Evolutionary conservation across 2,888 invertebrate species (phyloP).

Genomic region (Mythimna ferrago): DNA sequence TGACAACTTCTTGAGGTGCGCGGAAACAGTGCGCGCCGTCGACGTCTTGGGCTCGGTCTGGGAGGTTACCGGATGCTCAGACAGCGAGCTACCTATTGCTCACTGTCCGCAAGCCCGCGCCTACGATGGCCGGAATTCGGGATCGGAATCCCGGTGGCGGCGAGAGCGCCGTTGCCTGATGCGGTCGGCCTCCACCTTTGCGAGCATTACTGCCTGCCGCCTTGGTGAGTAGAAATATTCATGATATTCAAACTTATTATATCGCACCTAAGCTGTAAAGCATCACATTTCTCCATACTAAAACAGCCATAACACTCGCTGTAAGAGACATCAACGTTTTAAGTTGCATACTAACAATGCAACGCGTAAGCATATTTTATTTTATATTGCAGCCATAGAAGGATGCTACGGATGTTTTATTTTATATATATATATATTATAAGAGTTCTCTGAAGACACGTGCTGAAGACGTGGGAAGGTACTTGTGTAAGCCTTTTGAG

Average conservation of each 20-base stretch:
- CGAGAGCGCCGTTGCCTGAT: too few species aligned
- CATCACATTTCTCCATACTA: background rate
- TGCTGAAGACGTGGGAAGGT: background rate
- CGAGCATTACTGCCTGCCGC: too few species aligned
- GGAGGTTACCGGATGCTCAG: too few species aligned
- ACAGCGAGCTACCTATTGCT: too few species aligned
- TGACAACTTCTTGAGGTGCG: too few species aligned
- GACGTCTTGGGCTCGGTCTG: too few species aligned
- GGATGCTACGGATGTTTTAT: background rate
- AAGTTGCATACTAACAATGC: conserved; percentile 3
- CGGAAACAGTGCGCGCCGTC: too few species aligned
- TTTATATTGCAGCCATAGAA: conserved; percentile 6
- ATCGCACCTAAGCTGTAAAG: background rate
- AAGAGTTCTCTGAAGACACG: background rate
- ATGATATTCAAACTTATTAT: background rate
- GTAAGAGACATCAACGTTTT: conserved; percentile 7
- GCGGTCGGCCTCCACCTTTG: too few species aligned
- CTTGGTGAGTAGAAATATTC: too few species aligned
- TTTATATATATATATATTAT: background rate
- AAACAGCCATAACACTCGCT: background rate
- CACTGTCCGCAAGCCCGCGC: too few species aligned
- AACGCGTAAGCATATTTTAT: background rate
- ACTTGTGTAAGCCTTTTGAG: background rate
- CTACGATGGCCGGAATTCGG: too few species aligned
- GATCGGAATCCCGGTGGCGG: too few species aligned